phyloP scores from a whole-genome alignment of 2,113 vertebrate species.

The Ochotona curzoniae region DNA sequence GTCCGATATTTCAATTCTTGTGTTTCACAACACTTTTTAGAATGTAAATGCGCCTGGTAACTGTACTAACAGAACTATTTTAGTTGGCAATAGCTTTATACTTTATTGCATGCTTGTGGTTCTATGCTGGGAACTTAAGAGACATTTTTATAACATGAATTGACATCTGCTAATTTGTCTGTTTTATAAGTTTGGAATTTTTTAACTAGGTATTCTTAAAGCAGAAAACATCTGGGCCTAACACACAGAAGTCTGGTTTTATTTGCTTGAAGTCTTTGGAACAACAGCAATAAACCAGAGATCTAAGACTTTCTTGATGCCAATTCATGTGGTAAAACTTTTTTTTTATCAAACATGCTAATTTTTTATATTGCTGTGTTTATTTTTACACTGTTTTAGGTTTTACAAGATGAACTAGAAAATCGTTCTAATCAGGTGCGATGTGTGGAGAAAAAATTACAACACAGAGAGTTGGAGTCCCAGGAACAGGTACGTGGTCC shows the following conservation, averaged over 20 bases:
- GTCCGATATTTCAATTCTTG: background rate
- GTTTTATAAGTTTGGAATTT: background rate
- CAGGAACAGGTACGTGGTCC: slow-evolving; percentile 91
- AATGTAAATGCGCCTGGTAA: background rate
- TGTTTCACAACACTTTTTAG: background rate
- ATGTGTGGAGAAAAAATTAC: slow-evolving; percentile 89
- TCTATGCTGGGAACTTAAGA: background rate
- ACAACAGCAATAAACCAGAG: background rate
- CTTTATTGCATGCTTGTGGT: background rate
- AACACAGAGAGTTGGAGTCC: slow-evolving; percentile 89
- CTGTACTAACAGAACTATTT: background rate
- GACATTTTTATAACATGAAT: slow-evolving; percentile 36
- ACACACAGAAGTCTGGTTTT: background rate
- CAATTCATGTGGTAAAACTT: background rate
- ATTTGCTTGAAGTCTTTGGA: background rate
- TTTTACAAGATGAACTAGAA: slow-evolving; percentile 91
- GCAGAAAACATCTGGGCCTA: background rate
- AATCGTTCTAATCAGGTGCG: slow-evolving; percentile 85
- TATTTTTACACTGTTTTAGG: slow-evolving; percentile 84
- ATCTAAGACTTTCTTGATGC: background rate
- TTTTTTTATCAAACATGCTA: background rate
- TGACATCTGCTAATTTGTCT: slow-evolving; percentile 26
- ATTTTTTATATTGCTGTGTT: slow-evolving; percentile 47
- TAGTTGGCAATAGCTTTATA: background rate
- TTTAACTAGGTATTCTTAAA: background rate